These are phyloP conservation scores for Rhipidura dahli DNA, from an alignment of 2,113 vertebrate species.

Conservation along the genomic window DNA sequence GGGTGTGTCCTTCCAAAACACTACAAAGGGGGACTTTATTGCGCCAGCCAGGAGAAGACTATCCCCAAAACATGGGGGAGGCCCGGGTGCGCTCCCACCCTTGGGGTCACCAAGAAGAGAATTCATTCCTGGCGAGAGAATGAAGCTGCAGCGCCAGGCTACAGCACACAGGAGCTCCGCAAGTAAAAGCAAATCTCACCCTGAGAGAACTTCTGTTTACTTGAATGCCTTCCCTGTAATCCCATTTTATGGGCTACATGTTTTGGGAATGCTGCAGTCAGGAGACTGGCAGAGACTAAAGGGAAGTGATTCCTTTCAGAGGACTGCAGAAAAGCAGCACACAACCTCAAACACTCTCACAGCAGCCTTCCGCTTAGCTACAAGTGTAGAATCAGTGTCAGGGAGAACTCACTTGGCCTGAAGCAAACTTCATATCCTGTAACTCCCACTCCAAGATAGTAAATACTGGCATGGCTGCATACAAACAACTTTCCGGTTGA, in stretches of 20 bases:
- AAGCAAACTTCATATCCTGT: background rate
- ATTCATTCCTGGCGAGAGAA: background rate
- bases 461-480: background rate
- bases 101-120: background rate
- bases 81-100: background rate
- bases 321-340: background rate
- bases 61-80: background rate
- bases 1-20: background rate
- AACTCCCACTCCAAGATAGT: background rate
- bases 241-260: conserved; percentile 1
- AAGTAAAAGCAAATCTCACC: background rate
- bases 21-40: background rate
- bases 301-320: background rate
- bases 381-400: background rate
- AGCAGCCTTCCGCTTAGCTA: background rate
- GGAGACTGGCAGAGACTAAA: background rate
- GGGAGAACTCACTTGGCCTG: background rate
- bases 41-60: background rate
- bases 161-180: background rate
- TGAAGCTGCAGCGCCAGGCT: background rate
- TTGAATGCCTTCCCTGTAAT: conserved; percentile 23
- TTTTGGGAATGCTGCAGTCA: conserved; percentile 1
- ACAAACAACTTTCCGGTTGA: background rate
- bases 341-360: background rate
- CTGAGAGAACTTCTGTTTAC: conserved; percentile 1